Conservation (phyloP, 2,888 invertebrate species). For the Myopa testacea region DNA sequence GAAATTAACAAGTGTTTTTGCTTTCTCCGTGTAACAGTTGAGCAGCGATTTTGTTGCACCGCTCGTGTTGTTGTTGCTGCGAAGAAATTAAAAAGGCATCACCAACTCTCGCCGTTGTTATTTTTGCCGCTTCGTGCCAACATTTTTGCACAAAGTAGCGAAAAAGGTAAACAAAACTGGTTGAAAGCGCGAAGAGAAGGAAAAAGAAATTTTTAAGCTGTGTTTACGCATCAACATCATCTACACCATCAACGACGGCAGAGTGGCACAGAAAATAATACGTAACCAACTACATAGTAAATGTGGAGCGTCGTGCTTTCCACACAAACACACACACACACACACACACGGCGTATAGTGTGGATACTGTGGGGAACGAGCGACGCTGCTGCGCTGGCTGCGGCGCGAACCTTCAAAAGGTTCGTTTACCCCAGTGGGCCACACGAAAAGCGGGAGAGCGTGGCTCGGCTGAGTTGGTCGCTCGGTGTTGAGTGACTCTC, state of each 20-base stretch:
- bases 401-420: slow-evolving; percentile 66
- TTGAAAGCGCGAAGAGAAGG: neutral
- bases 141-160: neutral
- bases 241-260: slow-evolving; percentile 24
- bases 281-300: slow-evolving; percentile 20
- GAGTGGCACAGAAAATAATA: slow-evolving; percentile 18
- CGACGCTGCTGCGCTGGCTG: neutral
- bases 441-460: neutral
- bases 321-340: slow-evolving; percentile 10
- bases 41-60: too few species aligned
- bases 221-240: slow-evolving; percentile 23
- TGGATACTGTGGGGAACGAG: neutral
- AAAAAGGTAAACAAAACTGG: slow-evolving; percentile 19
- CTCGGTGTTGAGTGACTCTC: neutral
- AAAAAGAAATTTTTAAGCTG: neutral
- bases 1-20: neutral
- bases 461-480: neutral
- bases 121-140: neutral
- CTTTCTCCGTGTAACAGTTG: too few species aligned
- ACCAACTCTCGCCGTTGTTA: neutral
- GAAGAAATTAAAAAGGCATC: too few species aligned
- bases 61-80: too few species aligned
- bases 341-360: neutral
- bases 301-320: slow-evolving; percentile 4
- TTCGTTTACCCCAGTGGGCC: slow-evolving; percentile 64